phyloP scores from a whole-genome alignment of 1,140 invertebrate genomes.

The Bradynema listronoti region DNA sequence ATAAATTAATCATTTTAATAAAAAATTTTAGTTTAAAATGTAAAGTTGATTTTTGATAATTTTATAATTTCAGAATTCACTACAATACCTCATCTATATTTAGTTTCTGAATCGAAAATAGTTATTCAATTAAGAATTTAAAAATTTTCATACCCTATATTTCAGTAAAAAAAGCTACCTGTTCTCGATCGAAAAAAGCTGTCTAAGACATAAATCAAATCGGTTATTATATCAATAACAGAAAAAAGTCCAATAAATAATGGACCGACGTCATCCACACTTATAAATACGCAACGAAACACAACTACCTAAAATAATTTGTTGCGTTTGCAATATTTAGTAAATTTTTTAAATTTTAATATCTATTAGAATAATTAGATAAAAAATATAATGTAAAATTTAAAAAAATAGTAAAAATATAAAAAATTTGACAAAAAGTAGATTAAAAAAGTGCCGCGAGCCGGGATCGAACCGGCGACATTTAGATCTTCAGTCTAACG shows the following conservation, averaged over 20 bases:
- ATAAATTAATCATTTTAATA: too few relatives aligned
- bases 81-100: not conserved
- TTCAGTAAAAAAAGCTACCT: slow-evolving; percentile 61
- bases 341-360: not conserved
- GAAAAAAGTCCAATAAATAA: slow-evolving; percentile 66
- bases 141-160: not conserved
- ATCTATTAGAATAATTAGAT: not conserved
- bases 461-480: slow-evolving; percentile 64
- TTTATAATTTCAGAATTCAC: not conserved
- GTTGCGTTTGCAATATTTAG: slow-evolving; percentile 58
- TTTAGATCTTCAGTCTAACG: slow-evolving; percentile 63
- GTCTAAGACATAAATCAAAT: slow-evolving; percentile 78
- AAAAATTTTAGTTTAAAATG: too few relatives aligned
- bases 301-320: slow-evolving; percentile 71
- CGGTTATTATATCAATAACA: slow-evolving; percentile 72
- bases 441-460: slow-evolving; percentile 73
- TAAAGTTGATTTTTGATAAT: too few relatives aligned
- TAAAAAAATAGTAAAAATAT: not conserved
- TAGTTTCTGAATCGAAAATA: not conserved
- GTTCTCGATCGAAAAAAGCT: slow-evolving; percentile 78
- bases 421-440: slow-evolving; percentile 65
- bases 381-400: not conserved
- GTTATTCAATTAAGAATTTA: not conserved
- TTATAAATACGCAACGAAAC: slow-evolving; percentile 79
- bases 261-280: slow-evolving; percentile 72